These are phyloP conservation scores for Microplitis deprimator DNA, from an alignment of 2,888 invertebrate species.

Conservation along the genomic window DNA sequence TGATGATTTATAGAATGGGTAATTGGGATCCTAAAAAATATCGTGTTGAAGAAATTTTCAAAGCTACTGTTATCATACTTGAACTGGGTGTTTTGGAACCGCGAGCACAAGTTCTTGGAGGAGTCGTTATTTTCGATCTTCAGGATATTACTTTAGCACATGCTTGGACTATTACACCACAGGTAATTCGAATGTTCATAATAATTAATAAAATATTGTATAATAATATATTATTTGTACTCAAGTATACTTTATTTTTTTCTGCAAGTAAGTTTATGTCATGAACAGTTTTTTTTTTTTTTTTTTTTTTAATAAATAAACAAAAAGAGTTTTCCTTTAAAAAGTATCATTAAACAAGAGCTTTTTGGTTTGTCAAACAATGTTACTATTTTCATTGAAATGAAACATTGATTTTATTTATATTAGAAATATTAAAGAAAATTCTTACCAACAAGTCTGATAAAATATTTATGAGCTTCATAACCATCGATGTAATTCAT, in stretches of 20 bases:
- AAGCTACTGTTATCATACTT: constrained; percentile 79
- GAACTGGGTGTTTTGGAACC: constrained; percentile 84
- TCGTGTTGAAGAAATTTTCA: constrained; percentile 80
- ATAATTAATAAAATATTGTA: constrained; percentile 20
- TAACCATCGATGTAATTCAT: background rate
- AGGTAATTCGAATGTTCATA: constrained; percentile 55
- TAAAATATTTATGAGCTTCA: background rate
- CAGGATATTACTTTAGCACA: constrained; percentile 81
- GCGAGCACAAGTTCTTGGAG: constrained; percentile 83
- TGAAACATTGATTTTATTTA: background rate
- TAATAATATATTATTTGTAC: background rate
- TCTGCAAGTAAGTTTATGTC: background rate
- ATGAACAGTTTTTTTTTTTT: no score
- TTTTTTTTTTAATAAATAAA: no score
- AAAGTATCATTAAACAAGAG: no score
- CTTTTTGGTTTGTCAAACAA: no score
- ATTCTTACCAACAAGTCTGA: background rate
- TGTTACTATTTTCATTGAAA: background rate
- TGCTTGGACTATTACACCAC: constrained; percentile 82
- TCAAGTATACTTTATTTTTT: constrained; percentile 3
- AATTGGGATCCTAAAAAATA: constrained; percentile 83
- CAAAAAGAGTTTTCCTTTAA: no score
- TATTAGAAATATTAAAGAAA: background rate
- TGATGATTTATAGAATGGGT: constrained; percentile 82
- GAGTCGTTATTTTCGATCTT: constrained; percentile 83